Evolutionary conservation across 2,797 vertebrate genomes (phyloP).

Genomic region (Microtus obscurus): DNA sequence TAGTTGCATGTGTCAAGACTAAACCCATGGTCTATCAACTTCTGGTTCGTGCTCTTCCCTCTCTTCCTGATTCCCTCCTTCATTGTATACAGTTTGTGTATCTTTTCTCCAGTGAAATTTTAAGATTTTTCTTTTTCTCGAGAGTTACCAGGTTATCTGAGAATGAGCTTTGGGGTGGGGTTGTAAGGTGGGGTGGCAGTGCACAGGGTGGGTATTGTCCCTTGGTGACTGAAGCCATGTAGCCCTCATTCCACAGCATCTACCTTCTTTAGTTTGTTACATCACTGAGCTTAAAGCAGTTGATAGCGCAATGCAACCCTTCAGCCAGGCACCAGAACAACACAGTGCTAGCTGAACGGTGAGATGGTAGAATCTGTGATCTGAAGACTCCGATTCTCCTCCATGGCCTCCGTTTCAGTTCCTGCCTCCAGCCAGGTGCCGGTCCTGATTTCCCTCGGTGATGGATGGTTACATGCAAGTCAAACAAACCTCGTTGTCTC

Average conservation of each 20-base stretch:
- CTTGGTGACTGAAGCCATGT: neutral
- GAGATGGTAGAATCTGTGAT: neutral
- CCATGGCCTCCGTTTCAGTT: neutral
- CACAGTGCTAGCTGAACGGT: neutral
- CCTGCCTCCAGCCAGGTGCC: neutral
- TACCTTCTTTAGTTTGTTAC: neutral
- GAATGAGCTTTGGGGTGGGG: neutral
- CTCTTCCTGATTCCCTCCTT: neutral
- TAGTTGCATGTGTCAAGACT: neutral
- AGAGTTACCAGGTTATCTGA: neutral
- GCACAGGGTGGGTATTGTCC: neutral
- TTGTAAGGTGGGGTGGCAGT: neutral
- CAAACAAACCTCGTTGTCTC: neutral
- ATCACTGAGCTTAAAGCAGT: neutral
- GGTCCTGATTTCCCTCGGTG: neutral
- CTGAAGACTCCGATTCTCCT: neutral
- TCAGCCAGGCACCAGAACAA: neutral
- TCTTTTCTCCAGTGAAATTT: neutral
- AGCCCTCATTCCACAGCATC: neutral
- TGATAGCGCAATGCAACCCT: neutral
- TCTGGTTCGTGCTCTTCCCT: neutral
- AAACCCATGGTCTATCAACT: no score
- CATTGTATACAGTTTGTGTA: neutral
- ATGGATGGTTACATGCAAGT: neutral
- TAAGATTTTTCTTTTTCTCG: neutral